A percentile compares a stretch with the other conserved stretches of the same genome.
Conservation (phyloP, 2,888 invertebrate genomes). For the Hymenopus coronatus region DNA sequence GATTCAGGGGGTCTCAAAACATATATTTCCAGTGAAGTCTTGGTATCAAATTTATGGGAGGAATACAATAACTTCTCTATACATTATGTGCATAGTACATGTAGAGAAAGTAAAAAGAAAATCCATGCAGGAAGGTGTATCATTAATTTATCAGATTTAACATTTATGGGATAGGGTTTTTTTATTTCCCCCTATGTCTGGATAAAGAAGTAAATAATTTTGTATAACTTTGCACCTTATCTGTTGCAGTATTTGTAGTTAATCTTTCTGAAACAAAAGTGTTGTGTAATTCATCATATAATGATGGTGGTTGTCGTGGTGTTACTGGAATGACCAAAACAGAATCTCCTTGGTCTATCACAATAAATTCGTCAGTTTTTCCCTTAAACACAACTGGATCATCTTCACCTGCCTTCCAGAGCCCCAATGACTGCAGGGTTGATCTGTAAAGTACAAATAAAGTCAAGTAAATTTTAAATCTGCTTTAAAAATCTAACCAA, state of each 20-base stretch:
- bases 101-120: too few relatives aligned
- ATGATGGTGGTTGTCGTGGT: not conserved
- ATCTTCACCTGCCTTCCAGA: slow-evolving; percentile 70
- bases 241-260: not conserved
- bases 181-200: too few relatives aligned
- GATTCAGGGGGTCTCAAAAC: too few relatives aligned
- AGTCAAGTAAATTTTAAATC: too few relatives aligned
- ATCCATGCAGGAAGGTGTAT: too few relatives aligned
- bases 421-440: slow-evolving; percentile 89
- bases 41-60: too few relatives aligned
- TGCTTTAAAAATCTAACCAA: too few relatives aligned
- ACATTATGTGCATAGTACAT: too few relatives aligned
- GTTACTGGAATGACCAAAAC: not conserved
- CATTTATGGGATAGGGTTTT: too few relatives aligned
- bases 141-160: too few relatives aligned
- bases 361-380: slow-evolving; percentile 12
- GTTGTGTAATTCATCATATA: not conserved
- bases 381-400: slow-evolving; percentile 14
- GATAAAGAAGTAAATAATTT: not conserved
- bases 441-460: slow-evolving; percentile 54
- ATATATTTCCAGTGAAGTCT: too few relatives aligned
- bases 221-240: not conserved
- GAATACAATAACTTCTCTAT: too few relatives aligned
- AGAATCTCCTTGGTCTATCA: not conserved
- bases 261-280: not conserved